Percentiles rank a stretch among this genome's conserved stretches.
Evolutionary conservation across 2,113 vertebrate genomes (phyloP).

Genomic region (Dasyprocta punctata): DNA sequence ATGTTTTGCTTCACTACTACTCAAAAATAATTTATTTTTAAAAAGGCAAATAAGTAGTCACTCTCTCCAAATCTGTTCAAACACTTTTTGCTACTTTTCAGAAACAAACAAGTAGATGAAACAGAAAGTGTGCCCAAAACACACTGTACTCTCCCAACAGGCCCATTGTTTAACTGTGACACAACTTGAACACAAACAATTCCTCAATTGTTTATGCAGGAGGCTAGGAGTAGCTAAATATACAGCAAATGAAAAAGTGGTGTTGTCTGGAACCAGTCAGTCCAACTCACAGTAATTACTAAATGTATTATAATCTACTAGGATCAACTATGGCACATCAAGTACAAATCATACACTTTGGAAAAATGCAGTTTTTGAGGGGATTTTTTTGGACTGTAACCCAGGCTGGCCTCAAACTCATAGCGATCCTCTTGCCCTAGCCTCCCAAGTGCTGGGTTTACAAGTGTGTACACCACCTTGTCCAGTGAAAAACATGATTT

Average conservation of each 20-base stretch:
- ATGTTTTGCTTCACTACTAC: neutral
- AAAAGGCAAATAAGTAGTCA: neutral
- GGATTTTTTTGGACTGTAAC: neutral
- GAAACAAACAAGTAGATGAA: slow-evolving; percentile 76
- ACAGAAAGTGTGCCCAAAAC: slow-evolving; percentile 76
- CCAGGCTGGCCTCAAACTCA: neutral
- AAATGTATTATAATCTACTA: slow-evolving; percentile 18
- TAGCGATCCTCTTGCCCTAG: neutral
- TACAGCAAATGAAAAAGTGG: slow-evolving; percentile 45
- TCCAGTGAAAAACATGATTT: neutral
- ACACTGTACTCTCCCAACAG: slow-evolving; percentile 73
- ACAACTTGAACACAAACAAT: slow-evolving; percentile 71
- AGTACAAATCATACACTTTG: neutral
- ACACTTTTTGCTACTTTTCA: slow-evolving; percentile 70
- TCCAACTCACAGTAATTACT: slow-evolving; percentile 33
- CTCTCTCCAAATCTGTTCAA: slow-evolving; percentile 51
- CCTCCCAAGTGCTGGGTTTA: neutral
- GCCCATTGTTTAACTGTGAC: slow-evolving; percentile 69
- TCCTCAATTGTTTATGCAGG: slow-evolving; percentile 68
- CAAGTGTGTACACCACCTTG: neutral
- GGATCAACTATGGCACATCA: neutral
- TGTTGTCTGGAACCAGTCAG: slow-evolving; percentile 45
- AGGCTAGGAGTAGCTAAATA: slow-evolving; percentile 63
- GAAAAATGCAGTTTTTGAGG: neutral
- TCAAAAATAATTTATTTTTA: slow-evolving; percentile 23